A percentile compares a stretch with the other conserved stretches of the same genome.
Evolutionary conservation across 2,797 vertebrate genomes (phyloP).

Genomic region (Mormyrus proboscirostris): DNA sequence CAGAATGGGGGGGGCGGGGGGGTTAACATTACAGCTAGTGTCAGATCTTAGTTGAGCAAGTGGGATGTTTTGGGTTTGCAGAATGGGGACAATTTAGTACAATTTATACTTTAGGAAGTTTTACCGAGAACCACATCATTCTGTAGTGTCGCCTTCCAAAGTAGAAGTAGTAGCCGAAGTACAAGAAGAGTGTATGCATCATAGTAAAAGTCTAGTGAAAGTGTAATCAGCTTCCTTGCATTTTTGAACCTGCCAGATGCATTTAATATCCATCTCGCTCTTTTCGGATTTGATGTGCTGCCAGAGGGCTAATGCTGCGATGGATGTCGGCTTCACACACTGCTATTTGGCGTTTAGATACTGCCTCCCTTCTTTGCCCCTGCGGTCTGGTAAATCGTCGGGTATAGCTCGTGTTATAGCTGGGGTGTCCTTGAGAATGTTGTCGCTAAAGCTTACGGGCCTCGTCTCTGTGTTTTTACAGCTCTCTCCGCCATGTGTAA

Average conservation of each 20-base stretch:
- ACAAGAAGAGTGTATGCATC: neutral
- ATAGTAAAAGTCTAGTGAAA: too few species aligned
- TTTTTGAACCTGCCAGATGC: neutral
- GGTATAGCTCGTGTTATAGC: neutral
- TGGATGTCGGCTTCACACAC: neutral
- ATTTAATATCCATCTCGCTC: neutral
- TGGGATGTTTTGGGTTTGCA: constrained; percentile 24
- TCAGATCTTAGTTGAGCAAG: constrained; percentile 32
- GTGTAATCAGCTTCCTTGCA: neutral
- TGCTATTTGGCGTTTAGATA: neutral
- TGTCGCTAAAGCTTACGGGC: neutral
- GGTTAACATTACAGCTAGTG: constrained; percentile 12
- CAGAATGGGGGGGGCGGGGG: constrained; percentile 13
- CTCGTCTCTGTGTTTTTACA: neutral
- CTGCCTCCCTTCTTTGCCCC: neutral
- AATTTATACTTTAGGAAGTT: neutral
- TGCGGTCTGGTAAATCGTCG: neutral
- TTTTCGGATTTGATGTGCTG: neutral
- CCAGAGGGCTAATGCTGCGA: neutral
- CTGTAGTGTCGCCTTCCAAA: neutral
- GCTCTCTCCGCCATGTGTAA: neutral
- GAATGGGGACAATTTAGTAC: neutral
- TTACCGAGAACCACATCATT: neutral
- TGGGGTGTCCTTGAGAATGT: neutral
- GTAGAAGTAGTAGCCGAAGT: neutral